These are phyloP conservation scores for Rhingia rostrata DNA, from an alignment of 2,888 invertebrate genomes.

Conservation along the genomic window DNA sequence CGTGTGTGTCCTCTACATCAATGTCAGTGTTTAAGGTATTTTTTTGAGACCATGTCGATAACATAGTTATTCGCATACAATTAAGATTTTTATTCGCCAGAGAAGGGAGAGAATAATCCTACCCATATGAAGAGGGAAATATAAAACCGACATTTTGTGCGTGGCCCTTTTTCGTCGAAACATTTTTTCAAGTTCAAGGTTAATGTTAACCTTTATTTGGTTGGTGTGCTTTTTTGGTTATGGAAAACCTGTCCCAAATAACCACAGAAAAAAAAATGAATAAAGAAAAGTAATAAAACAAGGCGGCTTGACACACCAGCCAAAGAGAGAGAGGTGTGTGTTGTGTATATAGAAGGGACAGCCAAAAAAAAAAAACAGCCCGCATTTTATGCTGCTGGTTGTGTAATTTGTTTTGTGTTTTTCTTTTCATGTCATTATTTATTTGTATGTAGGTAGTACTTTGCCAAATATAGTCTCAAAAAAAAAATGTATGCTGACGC, in stretches of 20 bases:
- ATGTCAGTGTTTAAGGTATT: conserved; percentile 59
- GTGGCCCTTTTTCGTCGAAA: conserved; percentile 52
- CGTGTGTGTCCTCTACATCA: conserved; percentile 60
- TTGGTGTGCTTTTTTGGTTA: conserved; percentile 41
- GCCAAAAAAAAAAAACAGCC: conserved; percentile 11
- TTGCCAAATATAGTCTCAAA: conserved; percentile 46
- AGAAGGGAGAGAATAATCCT: background rate
- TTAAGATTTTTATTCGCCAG: conserved; percentile 34
- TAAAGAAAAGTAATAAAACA: conserved; percentile 28
- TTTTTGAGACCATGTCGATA: conserved; percentile 38
- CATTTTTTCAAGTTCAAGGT: conserved; percentile 81
- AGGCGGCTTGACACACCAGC: background rate
- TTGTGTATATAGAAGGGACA: conserved; percentile 33
- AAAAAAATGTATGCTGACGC: background rate
- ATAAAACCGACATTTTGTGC: conserved; percentile 59
- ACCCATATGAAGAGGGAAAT: conserved; percentile 29
- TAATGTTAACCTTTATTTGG: conserved; percentile 75
- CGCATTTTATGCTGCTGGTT: conserved; percentile 36
- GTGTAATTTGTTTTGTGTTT: background rate
- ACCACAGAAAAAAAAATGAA: conserved; percentile 29
- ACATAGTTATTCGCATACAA: conserved; percentile 70
- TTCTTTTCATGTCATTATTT: conserved; percentile 40
- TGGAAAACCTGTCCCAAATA: conserved; percentile 62
- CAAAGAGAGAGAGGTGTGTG: background rate
- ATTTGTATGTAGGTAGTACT: conserved; percentile 21